phyloP scores from a whole-genome alignment of 2,888 invertebrate species.

The Lasioglossum malachurum region DNA sequence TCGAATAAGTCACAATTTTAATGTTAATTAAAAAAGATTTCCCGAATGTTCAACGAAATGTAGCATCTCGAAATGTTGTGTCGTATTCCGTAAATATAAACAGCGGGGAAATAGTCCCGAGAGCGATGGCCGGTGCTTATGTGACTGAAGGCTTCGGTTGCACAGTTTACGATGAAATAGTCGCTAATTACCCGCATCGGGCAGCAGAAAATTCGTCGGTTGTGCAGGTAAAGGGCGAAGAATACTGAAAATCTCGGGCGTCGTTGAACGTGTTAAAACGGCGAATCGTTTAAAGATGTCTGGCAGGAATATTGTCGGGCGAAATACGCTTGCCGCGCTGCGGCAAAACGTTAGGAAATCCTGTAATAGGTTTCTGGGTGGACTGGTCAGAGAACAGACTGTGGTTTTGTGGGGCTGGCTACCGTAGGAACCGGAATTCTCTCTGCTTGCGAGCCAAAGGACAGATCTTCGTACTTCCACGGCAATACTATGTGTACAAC shows the following conservation, averaged over 20 bases:
- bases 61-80: neutral
- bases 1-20: no score
- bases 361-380: conserved; percentile 76
- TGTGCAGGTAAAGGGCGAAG: neutral
- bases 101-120: neutral
- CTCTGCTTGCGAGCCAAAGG: conserved; percentile 53
- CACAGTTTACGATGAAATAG: neutral
- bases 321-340: conserved; percentile 75
- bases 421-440: conserved; percentile 56
- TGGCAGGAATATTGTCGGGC: conserved; percentile 44
- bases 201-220: neutral
- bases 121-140: neutral
- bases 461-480: conserved; percentile 55
- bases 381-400: conserved; percentile 69
- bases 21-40: no score
- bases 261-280: conserved; percentile 49
- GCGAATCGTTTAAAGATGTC: conserved; percentile 54
- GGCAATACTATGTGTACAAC: conserved; percentile 42
- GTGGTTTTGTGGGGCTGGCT: conserved; percentile 64
- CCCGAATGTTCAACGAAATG: no score
- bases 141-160: neutral
- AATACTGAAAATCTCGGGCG: neutral
- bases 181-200: neutral
- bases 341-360: conserved; percentile 75
- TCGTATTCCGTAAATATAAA: neutral